Evolutionary conservation across 1,140 invertebrate species (phyloP).

Genomic region (Caenorhabditis inopinata): DNA sequence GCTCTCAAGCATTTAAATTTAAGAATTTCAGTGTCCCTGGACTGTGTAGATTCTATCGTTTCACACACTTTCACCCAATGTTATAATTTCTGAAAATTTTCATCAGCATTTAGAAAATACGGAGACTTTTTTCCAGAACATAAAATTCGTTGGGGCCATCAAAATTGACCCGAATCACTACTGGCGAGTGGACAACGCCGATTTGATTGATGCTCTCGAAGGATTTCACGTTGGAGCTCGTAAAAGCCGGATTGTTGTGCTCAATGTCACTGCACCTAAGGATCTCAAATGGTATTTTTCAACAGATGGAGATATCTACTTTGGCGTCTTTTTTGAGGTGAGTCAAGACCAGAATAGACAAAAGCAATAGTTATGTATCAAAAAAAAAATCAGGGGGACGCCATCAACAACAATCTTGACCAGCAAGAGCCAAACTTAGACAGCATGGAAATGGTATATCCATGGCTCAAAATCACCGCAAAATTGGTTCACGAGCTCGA

Average conservation of each 20-base stretch:
- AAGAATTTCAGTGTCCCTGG: too few relatives aligned
- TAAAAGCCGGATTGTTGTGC: conserved; percentile 52
- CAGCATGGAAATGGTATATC: conserved; percentile 63
- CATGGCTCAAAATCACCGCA: conserved; percentile 61
- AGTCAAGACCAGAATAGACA: background rate
- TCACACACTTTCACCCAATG: background rate
- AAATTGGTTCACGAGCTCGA: conserved; percentile 63
- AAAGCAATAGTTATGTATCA: conserved; percentile 32
- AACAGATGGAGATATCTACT: conserved; percentile 64
- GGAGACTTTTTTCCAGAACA: too few relatives aligned
- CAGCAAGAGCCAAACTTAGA: conserved; percentile 27
- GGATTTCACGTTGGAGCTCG: conserved; percentile 54
- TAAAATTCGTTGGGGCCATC: conserved; percentile 57
- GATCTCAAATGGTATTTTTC: conserved; percentile 63
- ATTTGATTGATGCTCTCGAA: conserved; percentile 53
- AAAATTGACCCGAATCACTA: conserved; percentile 47
- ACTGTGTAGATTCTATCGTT: background rate
- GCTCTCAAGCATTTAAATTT: too few relatives aligned
- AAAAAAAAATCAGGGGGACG: conserved; percentile 18
- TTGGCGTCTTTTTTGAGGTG: conserved; percentile 63
- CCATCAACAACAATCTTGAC: conserved; percentile 34
- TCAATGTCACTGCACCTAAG: conserved; percentile 50
- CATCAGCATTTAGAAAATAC: too few relatives aligned
- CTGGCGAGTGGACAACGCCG: conserved; percentile 53
- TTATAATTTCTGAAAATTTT: conserved; percentile 52